Evolutionary conservation across 2,888 invertebrate species (phyloP).

Genomic region (Opisthograptis luteolata): DNA sequence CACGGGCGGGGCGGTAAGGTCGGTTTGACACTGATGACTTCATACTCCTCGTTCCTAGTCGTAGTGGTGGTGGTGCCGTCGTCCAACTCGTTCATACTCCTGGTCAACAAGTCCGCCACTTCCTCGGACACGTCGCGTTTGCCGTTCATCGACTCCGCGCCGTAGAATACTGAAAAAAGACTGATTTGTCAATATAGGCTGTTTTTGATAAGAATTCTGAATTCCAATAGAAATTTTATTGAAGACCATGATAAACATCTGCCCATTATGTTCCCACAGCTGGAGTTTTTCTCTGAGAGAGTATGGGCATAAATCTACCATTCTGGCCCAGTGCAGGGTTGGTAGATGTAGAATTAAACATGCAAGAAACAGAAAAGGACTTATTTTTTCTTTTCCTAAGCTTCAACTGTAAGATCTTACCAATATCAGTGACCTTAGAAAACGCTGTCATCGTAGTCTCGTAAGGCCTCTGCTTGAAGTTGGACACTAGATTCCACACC

Average conservation of each 20-base stretch:
- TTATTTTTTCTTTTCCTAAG: too few species aligned
- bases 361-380: too few species aligned
- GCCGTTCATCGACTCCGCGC: conserved; percentile 82
- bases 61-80: conserved; percentile 75
- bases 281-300: too few species aligned
- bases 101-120: conserved; percentile 85
- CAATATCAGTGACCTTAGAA: conserved; percentile 92
- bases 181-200: too few species aligned
- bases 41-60: conserved; percentile 87
- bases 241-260: too few species aligned
- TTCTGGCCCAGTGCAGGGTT: too few species aligned
- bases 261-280: too few species aligned
- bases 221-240: too few species aligned
- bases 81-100: conserved; percentile 77
- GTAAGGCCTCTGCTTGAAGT: conserved; percentile 87
- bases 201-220: too few species aligned
- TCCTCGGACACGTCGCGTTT: conserved; percentile 86
- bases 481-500: conserved; percentile 85
- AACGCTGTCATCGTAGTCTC: conserved; percentile 94
- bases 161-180: conserved; percentile 81
- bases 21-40: conserved; percentile 87
- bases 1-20: conserved; percentile 88
- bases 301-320: too few species aligned
- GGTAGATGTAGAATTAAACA: too few species aligned
- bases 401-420: conserved; percentile 58